phyloP scores from a whole-genome alignment of 2,113 vertebrate genomes.

The Nibea coibor region DNA sequence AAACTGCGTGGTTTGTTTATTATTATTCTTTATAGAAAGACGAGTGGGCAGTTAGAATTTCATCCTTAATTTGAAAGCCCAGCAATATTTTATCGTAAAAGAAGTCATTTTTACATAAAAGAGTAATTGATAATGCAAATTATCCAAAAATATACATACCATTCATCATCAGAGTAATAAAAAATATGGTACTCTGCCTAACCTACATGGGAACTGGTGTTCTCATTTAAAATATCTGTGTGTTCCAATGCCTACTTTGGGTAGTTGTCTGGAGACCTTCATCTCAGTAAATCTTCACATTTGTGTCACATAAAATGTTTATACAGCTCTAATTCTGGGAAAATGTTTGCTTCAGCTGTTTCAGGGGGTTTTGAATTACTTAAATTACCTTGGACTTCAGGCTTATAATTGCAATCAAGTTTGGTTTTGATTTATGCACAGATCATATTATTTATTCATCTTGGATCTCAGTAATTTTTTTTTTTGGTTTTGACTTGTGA shows the following conservation, averaged over 20 bases:
- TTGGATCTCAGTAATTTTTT: constrained; percentile 28
- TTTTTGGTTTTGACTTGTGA: background rate
- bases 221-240: constrained; percentile 6
- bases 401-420: constrained; percentile 33
- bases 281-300: constrained; percentile 33
- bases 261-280: background rate
- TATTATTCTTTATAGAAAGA: background rate
- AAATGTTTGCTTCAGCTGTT: constrained; percentile 41
- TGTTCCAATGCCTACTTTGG: constrained; percentile 8
- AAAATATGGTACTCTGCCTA: background rate
- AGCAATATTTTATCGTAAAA: background rate
- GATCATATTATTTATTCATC: constrained; percentile 31
- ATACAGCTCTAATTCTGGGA: constrained; percentile 37
- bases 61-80: background rate
- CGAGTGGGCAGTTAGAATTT: background rate
- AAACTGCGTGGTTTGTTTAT: constrained; percentile 1
- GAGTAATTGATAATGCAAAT: constrained; percentile 10
- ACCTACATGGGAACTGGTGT: constrained; percentile 12
- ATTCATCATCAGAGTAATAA: constrained; percentile 6
- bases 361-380: constrained; percentile 44
- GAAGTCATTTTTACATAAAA: background rate
- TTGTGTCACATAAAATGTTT: constrained; percentile 52
- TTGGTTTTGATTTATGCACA: constrained; percentile 22
- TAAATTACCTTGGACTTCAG: constrained; percentile 8
- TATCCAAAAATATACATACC: constrained; percentile 1